Evolutionary conservation across 2,797 vertebrate species (phyloP), one percentile per base, ranked within the genome.

Genomic region (Lagocephalus sceleratus): DNA sequence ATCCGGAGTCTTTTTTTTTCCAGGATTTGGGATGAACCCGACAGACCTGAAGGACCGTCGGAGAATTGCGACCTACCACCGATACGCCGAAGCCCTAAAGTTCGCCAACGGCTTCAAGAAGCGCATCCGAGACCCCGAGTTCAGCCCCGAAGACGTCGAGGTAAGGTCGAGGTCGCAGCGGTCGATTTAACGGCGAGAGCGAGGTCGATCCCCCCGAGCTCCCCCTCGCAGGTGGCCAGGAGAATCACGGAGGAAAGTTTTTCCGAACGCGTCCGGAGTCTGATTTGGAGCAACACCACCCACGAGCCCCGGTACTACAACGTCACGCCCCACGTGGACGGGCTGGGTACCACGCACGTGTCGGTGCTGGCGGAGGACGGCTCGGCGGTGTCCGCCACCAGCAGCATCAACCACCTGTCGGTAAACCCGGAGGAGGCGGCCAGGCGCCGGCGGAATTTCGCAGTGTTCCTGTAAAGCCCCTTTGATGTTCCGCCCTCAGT

Each of bases 321-420:
- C 68, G 19, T 86, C 46, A 71, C 59, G 2, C 20, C 60, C 0
- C 5, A 47, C 0, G 44, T 74, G 15, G 85, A 85, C 23, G 83
- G 63, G 17, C 59, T 72, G 54, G 92, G 95, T 60, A 99, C 95
- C 0, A 90, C 94, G 1, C 95, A 96, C 1, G 78, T 98, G 61
- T 95, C 96, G 0, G 91, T 95, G 60, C 71, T 99, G 0, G 91
- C 87, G 1, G 86, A 89, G 38, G 91, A 97, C 0, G 95, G 95
- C 39, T 93, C 87, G 0, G 94, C 93, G 0, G 95, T 95, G 48
- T 91, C 97, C 0, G 95, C 90, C 73, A 98, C 95, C 84, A 99
- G 96, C 90, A 93, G 91, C 88, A 95, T 98, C 90, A 98, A 98
- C 83, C 73, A 83, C 48, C 87, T 94, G 97, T 97, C 48, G 26